A percentile compares a stretch with the other conserved stretches of the same genome.
Conservation (phyloP, 2,113 vertebrate genomes). For the Nesogale talazaci region DNA sequence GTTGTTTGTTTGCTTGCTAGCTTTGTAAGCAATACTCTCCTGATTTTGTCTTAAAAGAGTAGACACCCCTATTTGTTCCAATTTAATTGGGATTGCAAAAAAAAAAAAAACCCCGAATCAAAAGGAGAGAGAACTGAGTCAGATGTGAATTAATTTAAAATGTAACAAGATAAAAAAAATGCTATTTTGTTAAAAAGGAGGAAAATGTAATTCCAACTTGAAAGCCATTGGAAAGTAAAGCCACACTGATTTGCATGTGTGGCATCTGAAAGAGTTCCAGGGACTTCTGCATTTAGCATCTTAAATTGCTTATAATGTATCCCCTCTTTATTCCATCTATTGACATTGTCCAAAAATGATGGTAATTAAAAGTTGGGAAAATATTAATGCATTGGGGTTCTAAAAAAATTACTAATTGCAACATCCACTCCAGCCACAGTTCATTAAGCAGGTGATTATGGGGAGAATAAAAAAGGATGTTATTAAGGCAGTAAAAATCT, state of each 20-base stretch:
- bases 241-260: slow-evolving; percentile 83
- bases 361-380: slow-evolving; percentile 83
- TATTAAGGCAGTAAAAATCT: slow-evolving; percentile 79
- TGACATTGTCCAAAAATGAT: slow-evolving; percentile 81
- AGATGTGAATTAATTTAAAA: slow-evolving; percentile 77
- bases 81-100: slow-evolving; percentile 34
- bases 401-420: slow-evolving; percentile 81
- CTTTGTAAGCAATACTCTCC: slow-evolving; percentile 14
- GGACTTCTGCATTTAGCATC: slow-evolving; percentile 85
- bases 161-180: slow-evolving; percentile 79
- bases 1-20: slow-evolving; percentile 15
- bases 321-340: slow-evolving; percentile 82
- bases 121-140: slow-evolving; percentile 63
- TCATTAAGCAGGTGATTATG: slow-evolving; percentile 78
- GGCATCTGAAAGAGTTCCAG: slow-evolving; percentile 83
- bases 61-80: not conserved
- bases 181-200: slow-evolving; percentile 82
- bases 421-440: slow-evolving; percentile 74
- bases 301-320: slow-evolving; percentile 85
- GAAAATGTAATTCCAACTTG: slow-evolving; percentile 81
- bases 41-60: slow-evolving; percentile 16
- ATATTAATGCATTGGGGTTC: slow-evolving; percentile 82
- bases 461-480: slow-evolving; percentile 70
- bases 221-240: slow-evolving; percentile 82
- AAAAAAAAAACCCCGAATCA: not conserved